A percentile compares a stretch with the other conserved stretches of the same genome.
Conservation (phyloP, 2,113 vertebrate species). For the Polypterus bichir region DNA sequence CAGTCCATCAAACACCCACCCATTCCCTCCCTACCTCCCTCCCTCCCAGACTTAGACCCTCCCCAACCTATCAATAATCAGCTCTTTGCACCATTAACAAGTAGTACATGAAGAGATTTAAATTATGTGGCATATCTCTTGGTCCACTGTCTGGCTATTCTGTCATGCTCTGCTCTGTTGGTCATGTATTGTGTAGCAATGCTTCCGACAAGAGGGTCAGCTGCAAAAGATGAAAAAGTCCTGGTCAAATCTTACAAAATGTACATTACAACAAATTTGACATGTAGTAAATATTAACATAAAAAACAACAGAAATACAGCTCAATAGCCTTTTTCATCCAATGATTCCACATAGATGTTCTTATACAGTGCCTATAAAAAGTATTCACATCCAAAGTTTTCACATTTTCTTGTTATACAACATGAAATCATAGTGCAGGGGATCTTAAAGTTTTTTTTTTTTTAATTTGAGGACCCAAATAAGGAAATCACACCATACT, state of each 20-base stretch:
- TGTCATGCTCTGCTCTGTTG: constrained; percentile 93
- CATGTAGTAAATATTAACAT: constrained; percentile 2
- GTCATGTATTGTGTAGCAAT: constrained; percentile 94
- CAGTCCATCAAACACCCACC: constrained; percentile 47
- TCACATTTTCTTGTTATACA: no score
- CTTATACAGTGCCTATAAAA: no score
- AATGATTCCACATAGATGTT: no score
- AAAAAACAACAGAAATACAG: neutral
- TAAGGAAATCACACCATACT: no score
- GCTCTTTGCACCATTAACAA: constrained; percentile 61
- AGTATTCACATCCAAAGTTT: no score
- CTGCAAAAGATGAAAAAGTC: constrained; percentile 48
- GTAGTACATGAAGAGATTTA: constrained; percentile 35
- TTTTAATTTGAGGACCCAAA: no score
- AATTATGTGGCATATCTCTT: constrained; percentile 87
- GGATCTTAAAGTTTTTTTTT: no score
- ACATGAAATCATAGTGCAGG: no score
- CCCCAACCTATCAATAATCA: constrained; percentile 58
- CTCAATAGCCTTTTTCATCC: no score
- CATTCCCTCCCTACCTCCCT: constrained; percentile 36
- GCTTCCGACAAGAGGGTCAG: constrained; percentile 88
- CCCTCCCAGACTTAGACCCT: constrained; percentile 39
- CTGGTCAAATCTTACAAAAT: neutral
- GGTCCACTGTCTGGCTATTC: constrained; percentile 95
- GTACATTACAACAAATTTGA: neutral